Percentiles rank a stretch among this genome's conserved stretches.
Conservation (phyloP, 2,797 vertebrate species). For the Microctenopoma steveboyesi region DNA sequence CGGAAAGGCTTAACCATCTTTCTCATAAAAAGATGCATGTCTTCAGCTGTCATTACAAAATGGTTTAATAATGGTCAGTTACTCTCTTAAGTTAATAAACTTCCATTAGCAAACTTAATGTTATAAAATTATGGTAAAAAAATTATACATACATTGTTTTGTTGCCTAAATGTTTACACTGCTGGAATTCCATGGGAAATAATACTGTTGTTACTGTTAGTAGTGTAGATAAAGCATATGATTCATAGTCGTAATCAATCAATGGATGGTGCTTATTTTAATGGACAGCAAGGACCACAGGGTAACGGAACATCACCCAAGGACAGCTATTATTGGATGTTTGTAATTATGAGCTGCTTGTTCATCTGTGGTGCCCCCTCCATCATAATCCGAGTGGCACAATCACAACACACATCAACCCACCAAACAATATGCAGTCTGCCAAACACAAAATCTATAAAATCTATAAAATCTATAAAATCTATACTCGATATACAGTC, state of each 20-base stretch:
- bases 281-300: slow-evolving; percentile 35
- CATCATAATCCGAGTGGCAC: slow-evolving; percentile 60
- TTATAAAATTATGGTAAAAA: too few species aligned
- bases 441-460: neutral
- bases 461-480: neutral
- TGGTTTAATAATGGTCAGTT: too few species aligned
- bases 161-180: neutral
- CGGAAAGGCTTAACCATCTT: too few species aligned
- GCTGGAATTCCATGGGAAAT: neutral
- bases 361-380: slow-evolving; percentile 45
- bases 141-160: neutral
- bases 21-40: too few species aligned
- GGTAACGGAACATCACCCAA: slow-evolving; percentile 54
- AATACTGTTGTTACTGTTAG: neutral
- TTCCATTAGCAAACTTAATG: too few species aligned
- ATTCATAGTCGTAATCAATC: slow-evolving; percentile 47
- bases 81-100: too few species aligned
- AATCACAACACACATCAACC: slow-evolving; percentile 23
- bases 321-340: slow-evolving; percentile 65
- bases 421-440: slow-evolving; percentile 20
- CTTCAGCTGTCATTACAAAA: too few species aligned
- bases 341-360: slow-evolving; percentile 51
- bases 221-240: slow-evolving; percentile 19
- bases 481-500: too few species aligned
- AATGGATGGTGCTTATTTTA: slow-evolving; percentile 51